Base-by-base conservation (phyloP, 2,113 vertebrate genomes). In the Thalassarche chlororhynchos region DNA sequence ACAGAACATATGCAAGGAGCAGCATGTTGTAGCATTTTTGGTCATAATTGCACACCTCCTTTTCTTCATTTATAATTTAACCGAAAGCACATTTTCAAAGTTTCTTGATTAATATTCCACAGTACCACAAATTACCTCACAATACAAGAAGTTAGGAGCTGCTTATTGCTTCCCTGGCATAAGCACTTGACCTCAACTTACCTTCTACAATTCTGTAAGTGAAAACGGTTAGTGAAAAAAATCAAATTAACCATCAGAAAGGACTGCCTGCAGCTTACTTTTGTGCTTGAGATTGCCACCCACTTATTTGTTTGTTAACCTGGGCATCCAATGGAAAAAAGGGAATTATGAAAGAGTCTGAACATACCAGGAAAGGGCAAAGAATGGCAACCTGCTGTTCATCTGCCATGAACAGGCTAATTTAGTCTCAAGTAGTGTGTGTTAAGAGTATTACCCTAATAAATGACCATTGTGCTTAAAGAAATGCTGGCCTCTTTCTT, bases 171-270 rank as follows among this genome's bases (percentile, higher is more conserved):
- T 61, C 51, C 24, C n/a, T 64, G 68, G 36, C 15, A 80, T 62
- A 84, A 74, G 25, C 34, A 65, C 29, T 86, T 93, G 44, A 86
- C 26, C 95, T 86, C 91, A 80, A 65, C 18, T 78, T 94, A 89
- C 77, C 70, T 95, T 44, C 70, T 93, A 77, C 62, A 93, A 68
- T 93, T 90, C 93, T 61, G 55, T 17, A 96, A 96, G 93, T 80
- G 36, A 95, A 94, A 97, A 86, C 31, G 90, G 95, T 89, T 83
- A 95, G 84, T 80, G 93, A 96, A 96, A 96, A 96, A 96, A 96
- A 96, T 90, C 75, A 95, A 94, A 95, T 87, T 77, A 93, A 87
- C 83, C 49, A 24, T 89, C 78, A 60, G 84, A 96, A 95, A 71
- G 29, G 49, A 71, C 93, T 94, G 76, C 77, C 36, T 82, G 51